phyloP scores from a whole-genome alignment of 2,113 vertebrate species.

The Hippocampus zosterae region DNA sequence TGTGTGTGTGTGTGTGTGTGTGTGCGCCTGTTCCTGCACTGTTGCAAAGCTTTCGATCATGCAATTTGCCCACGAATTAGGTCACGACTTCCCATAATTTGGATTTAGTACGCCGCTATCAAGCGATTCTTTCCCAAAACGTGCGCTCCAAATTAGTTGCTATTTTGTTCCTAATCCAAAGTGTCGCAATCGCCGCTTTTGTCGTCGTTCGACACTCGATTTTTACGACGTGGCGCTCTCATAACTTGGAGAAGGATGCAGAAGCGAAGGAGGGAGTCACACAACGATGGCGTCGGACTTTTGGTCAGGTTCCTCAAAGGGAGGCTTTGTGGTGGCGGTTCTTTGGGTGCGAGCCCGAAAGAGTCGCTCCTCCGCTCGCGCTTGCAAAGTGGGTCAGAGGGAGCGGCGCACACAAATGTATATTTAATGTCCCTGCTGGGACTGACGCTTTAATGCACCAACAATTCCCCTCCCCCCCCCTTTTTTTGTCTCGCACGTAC shows the following conservation, averaged over 20 bases:
- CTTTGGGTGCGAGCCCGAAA: constrained; percentile 53
- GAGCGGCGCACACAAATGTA: constrained; percentile 64
- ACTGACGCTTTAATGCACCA: constrained; percentile 54
- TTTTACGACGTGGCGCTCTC: neutral
- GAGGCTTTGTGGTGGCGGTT: constrained; percentile 42
- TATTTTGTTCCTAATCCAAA: constrained; percentile 54
- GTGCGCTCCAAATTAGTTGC: constrained; percentile 39
- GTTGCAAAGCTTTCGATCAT: too few relatives aligned
- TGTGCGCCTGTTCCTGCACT: too few relatives aligned
- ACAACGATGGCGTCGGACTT: constrained; percentile 15
- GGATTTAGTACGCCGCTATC: too few relatives aligned
- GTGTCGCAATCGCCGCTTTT: neutral
- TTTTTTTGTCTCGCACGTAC: constrained; percentile 4
- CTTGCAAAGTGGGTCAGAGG: constrained; percentile 67
- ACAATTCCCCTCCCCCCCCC: too few relatives aligned
- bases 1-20: too few relatives aligned
- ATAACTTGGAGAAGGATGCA: constrained; percentile 11
- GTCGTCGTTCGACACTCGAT: neutral
- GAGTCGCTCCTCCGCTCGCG: constrained; percentile 55
- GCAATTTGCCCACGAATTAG: neutral
- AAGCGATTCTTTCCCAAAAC: neutral
- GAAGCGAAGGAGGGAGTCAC: constrained; percentile 16
- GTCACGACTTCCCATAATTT: neutral
- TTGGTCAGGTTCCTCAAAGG: constrained; percentile 52
- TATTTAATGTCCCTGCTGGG: constrained; percentile 70